phyloP scores from a whole-genome alignment of 2,888 invertebrate species.

The Neoascia interrupta region DNA sequence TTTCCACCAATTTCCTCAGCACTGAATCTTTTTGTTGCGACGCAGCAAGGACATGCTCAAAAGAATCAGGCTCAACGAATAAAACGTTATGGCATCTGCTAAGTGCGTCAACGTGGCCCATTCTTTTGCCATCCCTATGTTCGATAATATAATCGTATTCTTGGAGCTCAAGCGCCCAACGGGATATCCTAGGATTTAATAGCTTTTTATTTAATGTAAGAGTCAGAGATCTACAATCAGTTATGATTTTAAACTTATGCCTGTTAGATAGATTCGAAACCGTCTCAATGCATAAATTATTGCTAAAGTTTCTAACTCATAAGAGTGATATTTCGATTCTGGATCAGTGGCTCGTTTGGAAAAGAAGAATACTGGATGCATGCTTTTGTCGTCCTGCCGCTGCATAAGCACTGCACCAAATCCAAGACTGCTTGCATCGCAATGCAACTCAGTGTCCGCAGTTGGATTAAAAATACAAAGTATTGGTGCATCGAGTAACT shows the following conservation, averaged over 20 bases:
- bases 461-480: constrained; percentile 72
- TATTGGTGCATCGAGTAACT: constrained; percentile 62
- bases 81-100: constrained; percentile 67
- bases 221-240: constrained; percentile 60
- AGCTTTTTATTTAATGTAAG: constrained; percentile 66
- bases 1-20: constrained; percentile 56
- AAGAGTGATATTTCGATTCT: constrained; percentile 72
- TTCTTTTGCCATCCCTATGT: constrained; percentile 67
- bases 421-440: constrained; percentile 71
- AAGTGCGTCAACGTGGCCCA: constrained; percentile 73
- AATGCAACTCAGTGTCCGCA: constrained; percentile 72
- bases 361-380: constrained; percentile 73
- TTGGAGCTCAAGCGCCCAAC: constrained; percentile 70
- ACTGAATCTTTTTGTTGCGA: constrained; percentile 55
- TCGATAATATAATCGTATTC: constrained; percentile 73
- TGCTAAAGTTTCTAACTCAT: constrained; percentile 72
- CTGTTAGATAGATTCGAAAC: constrained; percentile 71
- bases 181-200: constrained; percentile 67
- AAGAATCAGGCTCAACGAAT: constrained; percentile 26
- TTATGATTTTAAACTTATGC: constrained; percentile 71
- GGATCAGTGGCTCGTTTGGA: constrained; percentile 70
- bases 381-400: constrained; percentile 52
- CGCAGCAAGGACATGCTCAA: constrained; percentile 40
- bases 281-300: constrained; percentile 71
- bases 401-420: constrained; percentile 72